Base-by-base conservation (phyloP, 2,888 invertebrate genomes). In the Spisula solida region DNA sequence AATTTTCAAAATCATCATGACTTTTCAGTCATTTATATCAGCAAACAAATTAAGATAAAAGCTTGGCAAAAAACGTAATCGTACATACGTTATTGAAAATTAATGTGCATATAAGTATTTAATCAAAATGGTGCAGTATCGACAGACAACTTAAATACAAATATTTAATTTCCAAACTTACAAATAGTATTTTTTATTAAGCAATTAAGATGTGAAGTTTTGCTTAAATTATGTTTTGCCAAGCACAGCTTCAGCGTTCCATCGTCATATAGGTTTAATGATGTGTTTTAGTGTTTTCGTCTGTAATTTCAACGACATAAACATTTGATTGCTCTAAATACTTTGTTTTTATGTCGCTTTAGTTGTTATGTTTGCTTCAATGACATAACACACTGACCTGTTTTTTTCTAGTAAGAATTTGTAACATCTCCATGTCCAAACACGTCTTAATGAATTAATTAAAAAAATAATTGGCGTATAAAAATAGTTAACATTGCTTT, bases 1-100 rank as follows among this genome's bases (percentile, higher is more conserved):
- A 66, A 66, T 66, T 66, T 66, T n/a, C 60, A 66, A 25, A 25
- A n/a, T 66, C 60, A 66, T 66, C 60, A 25, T 66, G 25, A 66
- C 60, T 20, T n/a, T 66, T 66, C 41, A 41, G 41, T 25, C 25
- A 25, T 66, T 41, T 66, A 10, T 10, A 51, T 51, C 51, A 51
- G 51, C 12, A 51, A 51, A 51, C 51, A 16, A 51, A 51, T 66
- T 66, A 66, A 66, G 60, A 66, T 66, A n/a, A 66, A 66, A 66
- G 60, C n/a, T 60, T 66, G 60, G 5, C n/a, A 66, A 25, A 66
- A 25, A 66, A 66, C 25, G 12, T 25, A 66, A 66, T 66, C 60
- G 1, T n/a, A 25, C 25, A n/a, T 66, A 66, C 4, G 1, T 66
- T 66, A 25, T 12, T 1, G 25, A 66, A 66, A 66, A 51, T 51